These are phyloP conservation scores for Ophthalmolycus amberensis DNA, from an alignment of 2,113 vertebrate genomes.

Conservation along the genomic window DNA sequence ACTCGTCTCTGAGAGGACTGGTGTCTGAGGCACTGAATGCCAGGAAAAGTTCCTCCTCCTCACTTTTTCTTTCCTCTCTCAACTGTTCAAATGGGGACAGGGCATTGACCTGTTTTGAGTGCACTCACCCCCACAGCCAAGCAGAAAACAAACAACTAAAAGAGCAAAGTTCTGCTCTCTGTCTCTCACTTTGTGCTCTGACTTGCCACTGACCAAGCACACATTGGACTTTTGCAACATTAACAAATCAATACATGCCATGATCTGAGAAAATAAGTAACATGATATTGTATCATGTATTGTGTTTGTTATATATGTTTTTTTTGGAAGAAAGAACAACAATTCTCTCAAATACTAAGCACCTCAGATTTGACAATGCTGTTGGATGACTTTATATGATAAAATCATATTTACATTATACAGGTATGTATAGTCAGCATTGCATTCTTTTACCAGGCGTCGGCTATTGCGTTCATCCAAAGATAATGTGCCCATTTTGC, in stretches of 20 bases:
- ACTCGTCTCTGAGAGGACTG: slow-evolving; percentile 13
- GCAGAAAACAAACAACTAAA: slow-evolving; percentile 72
- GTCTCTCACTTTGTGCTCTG: slow-evolving; percentile 12
- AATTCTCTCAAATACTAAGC: not conserved
- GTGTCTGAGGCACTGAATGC: slow-evolving; percentile 20
- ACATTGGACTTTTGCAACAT: slow-evolving; percentile 48
- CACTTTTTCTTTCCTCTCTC: not conserved
- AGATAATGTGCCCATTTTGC: not conserved
- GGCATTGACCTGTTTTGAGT: slow-evolving; percentile 66
- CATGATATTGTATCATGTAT: not conserved
- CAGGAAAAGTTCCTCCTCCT: not conserved
- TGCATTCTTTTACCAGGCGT: not conserved
- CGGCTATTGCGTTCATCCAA: not conserved
- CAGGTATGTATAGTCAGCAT: not conserved
- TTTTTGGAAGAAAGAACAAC: not conserved
- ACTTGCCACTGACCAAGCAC: slow-evolving; percentile 9
- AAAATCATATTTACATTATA: not conserved
- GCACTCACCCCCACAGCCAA: slow-evolving; percentile 24
- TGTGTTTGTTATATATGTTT: not conserved
- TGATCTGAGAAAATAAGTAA: slow-evolving; percentile 32
- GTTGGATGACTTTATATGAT: not conserved
- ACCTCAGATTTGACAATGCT: not conserved
- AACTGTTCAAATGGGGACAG: slow-evolving; percentile 26
- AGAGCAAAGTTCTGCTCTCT: slow-evolving; percentile 79
- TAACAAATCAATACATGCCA: slow-evolving; percentile 57